These are phyloP conservation scores for Standfussiana lucernea DNA, from an alignment of 2,888 invertebrate genomes.

Conservation along the genomic window DNA sequence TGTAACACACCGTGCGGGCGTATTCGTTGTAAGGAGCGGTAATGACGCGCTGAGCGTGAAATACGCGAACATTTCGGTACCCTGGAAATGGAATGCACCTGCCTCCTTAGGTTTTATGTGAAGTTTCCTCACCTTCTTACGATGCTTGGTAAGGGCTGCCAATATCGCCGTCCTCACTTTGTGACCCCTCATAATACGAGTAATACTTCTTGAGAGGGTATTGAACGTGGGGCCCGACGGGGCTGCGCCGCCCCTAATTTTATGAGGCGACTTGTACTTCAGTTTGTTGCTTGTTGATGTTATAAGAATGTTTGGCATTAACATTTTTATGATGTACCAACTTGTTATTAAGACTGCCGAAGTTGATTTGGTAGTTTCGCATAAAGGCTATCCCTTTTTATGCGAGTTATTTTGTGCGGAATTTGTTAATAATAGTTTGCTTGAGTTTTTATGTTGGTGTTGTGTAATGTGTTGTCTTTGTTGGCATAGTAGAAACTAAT, in stretches of 20 bases:
- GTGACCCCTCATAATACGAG: conserved; percentile 90
- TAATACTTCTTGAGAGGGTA: conserved; percentile 90
- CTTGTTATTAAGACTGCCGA: conserved; percentile 67
- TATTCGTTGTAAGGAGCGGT: conserved; percentile 82
- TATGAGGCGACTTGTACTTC: conserved; percentile 78
- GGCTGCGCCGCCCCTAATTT: conserved; percentile 82
- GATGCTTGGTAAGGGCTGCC: conserved; percentile 86
- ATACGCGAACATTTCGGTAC: conserved; percentile 88
- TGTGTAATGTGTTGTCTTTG: conserved; percentile 23
- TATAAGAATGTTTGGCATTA: conserved; percentile 78
- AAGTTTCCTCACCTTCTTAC: conserved; percentile 89
- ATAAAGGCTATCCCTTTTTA: conserved; percentile 61
- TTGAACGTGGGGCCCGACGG: conserved; percentile 78
- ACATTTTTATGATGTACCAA: conserved; percentile 78
- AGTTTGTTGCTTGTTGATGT: conserved; percentile 80
- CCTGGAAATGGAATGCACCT: conserved; percentile 90
- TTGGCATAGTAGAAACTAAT: conserved; percentile 10
- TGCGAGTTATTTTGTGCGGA: conserved; percentile 59
- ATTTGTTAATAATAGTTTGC: conserved; percentile 62
- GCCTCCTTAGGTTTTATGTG: conserved; percentile 90
- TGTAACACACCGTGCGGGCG: conserved; percentile 78
- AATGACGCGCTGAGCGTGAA: conserved; percentile 88
- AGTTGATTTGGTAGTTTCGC: conserved; percentile 64
- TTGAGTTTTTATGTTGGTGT: conserved; percentile 45
- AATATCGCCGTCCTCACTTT: conserved; percentile 89